Evolutionary conservation across 1,140 invertebrate species (phyloP).

Genomic region (Magallana gigas): DNA sequence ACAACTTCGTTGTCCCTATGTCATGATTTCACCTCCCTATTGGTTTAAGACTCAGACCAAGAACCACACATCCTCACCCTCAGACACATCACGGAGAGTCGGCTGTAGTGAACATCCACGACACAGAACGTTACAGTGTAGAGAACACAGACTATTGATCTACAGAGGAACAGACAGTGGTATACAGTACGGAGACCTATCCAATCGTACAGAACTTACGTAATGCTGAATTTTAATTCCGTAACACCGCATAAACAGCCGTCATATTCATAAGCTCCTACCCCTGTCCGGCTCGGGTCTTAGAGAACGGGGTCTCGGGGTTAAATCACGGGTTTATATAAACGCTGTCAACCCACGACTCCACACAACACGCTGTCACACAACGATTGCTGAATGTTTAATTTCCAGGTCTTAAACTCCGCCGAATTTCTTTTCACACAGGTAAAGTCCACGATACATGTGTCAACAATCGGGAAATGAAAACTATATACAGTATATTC

Average conservation of each 20-base stretch:
- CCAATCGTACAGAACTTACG: constrained; percentile 14
- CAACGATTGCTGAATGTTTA: not conserved
- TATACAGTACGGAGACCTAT: not conserved
- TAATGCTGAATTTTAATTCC: constrained; percentile 23
- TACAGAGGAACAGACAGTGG: not conserved
- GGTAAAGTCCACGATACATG: not conserved
- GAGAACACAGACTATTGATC: constrained; percentile 7
- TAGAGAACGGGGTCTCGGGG: not conserved
- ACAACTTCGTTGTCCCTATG: not conserved
- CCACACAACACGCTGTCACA: not conserved
- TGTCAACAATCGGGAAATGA: not conserved
- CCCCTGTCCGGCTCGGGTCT: not conserved
- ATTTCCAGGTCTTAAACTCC: not conserved
- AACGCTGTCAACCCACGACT: not conserved
- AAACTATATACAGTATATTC: not conserved
- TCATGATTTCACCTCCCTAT: not conserved
- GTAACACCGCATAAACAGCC: not conserved
- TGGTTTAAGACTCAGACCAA: not conserved
- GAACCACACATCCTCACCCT: not conserved
- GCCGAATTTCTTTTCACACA: not conserved
- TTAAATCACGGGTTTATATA: constrained; percentile 3
- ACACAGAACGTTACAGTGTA: not conserved
- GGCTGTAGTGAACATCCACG: not conserved
- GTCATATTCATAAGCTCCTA: not conserved
- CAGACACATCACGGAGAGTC: not conserved